Conservation (phyloP, 2,113 vertebrate species). For the Strigops habroptila region DNA sequence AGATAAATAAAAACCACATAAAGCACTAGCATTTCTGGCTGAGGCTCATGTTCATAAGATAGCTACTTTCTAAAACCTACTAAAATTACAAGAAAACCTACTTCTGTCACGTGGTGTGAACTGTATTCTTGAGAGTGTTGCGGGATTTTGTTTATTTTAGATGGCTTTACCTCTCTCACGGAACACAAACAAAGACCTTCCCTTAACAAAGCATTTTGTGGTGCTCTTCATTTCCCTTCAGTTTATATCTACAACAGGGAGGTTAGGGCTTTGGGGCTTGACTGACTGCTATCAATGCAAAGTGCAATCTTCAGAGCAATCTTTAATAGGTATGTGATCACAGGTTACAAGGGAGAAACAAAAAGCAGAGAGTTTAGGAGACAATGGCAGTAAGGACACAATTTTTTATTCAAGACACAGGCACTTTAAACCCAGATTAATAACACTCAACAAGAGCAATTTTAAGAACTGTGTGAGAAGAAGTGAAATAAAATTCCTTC, state of each 20-base stretch:
- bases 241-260: background rate
- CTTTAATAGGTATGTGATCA: background rate
- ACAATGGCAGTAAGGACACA: background rate
- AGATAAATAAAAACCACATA: background rate
- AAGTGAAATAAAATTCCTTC: background rate
- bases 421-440: background rate
- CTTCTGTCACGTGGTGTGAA: background rate
- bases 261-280: background rate
- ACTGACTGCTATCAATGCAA: background rate
- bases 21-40: background rate
- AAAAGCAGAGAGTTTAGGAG: background rate
- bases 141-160: background rate
- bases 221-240: background rate
- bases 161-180: rapidly evolving
- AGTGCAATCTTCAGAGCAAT: background rate
- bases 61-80: background rate
- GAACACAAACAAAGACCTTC: background rate
- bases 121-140: background rate
- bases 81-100: background rate
- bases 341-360: background rate
- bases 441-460: background rate
- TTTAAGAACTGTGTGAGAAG: background rate
- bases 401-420: background rate
- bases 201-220: background rate
- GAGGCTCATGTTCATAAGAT: background rate